A percentile compares a stretch with the other conserved stretches of the same genome.
phyloP scores from a whole-genome alignment of 2,113 vertebrate species.

The Sinocyclocheilus rhinocerous region DNA sequence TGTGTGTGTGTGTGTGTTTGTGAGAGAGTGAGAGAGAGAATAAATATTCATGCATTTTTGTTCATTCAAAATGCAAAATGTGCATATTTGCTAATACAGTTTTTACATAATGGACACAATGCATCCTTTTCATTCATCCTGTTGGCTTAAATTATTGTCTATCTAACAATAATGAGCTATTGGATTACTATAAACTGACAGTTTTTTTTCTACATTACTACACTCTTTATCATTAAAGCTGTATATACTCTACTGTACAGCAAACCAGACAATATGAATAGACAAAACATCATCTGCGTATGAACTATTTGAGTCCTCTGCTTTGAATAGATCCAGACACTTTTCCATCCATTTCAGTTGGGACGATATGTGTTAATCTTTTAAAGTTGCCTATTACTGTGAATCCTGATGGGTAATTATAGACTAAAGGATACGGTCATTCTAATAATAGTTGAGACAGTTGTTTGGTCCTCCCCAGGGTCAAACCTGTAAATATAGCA shows the following conservation, averaged over 20 bases:
- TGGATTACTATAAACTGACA: not conserved
- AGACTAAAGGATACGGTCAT: constrained; percentile 80
- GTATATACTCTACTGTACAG: not conserved
- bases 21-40: not conserved
- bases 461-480: constrained; percentile 80
- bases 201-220: not conserved
- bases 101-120: not conserved
- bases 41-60: not conserved
- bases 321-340: constrained; percentile 68
- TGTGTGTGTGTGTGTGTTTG: too few relatives aligned
- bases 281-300: not conserved
- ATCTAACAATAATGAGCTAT: not conserved
- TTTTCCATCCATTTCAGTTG: constrained; percentile 80
- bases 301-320: constrained; percentile 52
- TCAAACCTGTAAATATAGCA: constrained; percentile 71
- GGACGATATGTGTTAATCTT: constrained; percentile 82
- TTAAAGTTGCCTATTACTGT: constrained; percentile 82
- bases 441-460: constrained; percentile 87
- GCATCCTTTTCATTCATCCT: not conserved
- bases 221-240: not conserved
- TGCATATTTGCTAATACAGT: not conserved
- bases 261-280: not conserved
- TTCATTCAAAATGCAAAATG: not conserved
- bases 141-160: not conserved
- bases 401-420: constrained; percentile 82